phyloP scores from a whole-genome alignment of 2,888 invertebrate genomes.

The Pseudanteris insignis region DNA sequence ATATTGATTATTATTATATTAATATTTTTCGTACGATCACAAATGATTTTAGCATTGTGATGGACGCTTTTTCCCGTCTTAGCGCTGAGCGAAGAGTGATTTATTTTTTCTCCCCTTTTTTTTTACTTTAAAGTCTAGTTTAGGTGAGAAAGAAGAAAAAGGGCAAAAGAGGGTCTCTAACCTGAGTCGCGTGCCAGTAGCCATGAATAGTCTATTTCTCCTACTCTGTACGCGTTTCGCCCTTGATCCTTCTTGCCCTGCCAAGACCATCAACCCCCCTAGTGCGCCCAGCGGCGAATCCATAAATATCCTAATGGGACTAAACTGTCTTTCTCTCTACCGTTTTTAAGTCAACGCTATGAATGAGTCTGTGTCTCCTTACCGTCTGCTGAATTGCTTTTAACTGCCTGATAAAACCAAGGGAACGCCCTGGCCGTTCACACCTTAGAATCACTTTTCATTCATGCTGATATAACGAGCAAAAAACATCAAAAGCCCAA shows the following conservation, averaged over 20 bases:
- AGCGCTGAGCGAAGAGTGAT: too few species aligned
- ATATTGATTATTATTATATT: too few species aligned
- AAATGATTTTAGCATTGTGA: too few species aligned
- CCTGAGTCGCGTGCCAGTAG: conserved; percentile 57
- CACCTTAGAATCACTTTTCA: conserved; percentile 49
- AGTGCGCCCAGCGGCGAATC: conserved; percentile 52
- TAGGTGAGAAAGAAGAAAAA: conserved; percentile 36
- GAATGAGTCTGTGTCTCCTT: conserved; percentile 43
- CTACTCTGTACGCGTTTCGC: conserved; percentile 25
- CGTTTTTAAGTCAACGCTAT: conserved; percentile 48
- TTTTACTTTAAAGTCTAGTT: conserved; percentile 37
- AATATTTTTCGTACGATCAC: too few species aligned
- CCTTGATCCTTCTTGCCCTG: conserved; percentile 40
- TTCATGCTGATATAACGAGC: conserved; percentile 41
- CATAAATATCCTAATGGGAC: conserved; percentile 62
- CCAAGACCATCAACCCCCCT: conserved; percentile 34
- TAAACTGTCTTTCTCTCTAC: conserved; percentile 58
- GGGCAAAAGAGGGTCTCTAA: conserved; percentile 43
- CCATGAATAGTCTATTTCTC: conserved; percentile 46
- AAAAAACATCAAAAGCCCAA: conserved; percentile 5
- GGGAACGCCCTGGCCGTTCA: conserved; percentile 23
- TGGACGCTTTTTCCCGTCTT: too few species aligned
- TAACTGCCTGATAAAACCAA: conserved; percentile 21
- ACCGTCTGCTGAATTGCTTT: conserved; percentile 40
- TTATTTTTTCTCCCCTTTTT: too few species aligned